phyloP scores from a whole-genome alignment of 2,797 vertebrate genomes.

The Cichlasoma orientale region DNA sequence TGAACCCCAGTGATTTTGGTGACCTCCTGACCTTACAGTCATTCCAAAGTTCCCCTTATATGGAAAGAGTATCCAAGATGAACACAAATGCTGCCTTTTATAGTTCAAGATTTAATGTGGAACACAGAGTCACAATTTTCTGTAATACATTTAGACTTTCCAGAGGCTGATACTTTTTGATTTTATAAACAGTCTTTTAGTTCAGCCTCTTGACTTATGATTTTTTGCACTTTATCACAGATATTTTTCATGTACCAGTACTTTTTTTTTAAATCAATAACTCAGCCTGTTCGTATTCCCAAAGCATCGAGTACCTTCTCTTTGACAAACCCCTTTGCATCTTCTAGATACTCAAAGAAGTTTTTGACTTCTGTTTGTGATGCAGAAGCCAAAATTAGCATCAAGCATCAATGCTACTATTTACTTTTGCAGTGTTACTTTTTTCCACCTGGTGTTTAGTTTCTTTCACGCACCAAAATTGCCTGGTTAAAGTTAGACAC shows the following conservation, averaged over 20 bases:
- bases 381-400: neutral
- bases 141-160: neutral
- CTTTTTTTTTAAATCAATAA: neutral
- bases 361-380: neutral
- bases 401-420: too few relatives aligned
- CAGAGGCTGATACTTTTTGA: neutral
- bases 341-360: neutral
- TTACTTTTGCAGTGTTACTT: too few relatives aligned
- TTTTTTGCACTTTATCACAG: neutral
- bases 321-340: neutral
- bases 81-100: neutral
- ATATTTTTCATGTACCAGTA: neutral
- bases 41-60: neutral
- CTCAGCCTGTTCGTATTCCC: neutral
- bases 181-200: neutral
- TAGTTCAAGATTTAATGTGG: neutral
- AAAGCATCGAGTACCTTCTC: too few relatives aligned
- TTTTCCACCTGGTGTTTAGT: neutral
- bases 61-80: neutral
- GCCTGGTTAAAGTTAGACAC: neutral
- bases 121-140: neutral
- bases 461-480: neutral
- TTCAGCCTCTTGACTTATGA: neutral
- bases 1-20: neutral
- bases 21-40: neutral